A percentile compares a stretch with the other conserved stretches of the same genome.
Conservation (phyloP, 2,797 vertebrate species). For the Diceros bicornis region DNA sequence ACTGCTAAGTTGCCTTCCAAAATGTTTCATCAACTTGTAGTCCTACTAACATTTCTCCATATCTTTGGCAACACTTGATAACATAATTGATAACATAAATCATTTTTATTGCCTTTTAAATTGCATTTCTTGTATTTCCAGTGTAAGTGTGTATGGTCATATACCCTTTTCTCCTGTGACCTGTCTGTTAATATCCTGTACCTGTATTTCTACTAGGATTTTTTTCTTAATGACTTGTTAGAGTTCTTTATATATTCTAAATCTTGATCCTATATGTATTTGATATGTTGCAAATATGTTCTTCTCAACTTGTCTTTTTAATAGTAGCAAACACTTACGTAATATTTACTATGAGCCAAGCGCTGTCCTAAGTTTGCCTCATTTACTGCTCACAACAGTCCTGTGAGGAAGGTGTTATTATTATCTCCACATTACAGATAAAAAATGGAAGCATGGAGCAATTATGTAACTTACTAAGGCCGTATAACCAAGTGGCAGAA, state of each 20-base stretch:
- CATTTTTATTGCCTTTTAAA: not conserved
- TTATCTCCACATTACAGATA: not conserved
- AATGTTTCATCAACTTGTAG: not conserved
- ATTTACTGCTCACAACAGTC: not conserved
- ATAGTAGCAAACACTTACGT: not conserved
- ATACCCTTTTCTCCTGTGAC: not conserved
- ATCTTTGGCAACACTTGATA: not conserved
- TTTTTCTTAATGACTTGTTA: not conserved
- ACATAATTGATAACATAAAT: not conserved
- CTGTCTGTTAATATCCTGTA: not conserved
- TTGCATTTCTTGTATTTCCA: slow-evolving; percentile 16
- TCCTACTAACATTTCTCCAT: not conserved
- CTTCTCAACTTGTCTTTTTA: not conserved
- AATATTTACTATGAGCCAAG: not conserved
- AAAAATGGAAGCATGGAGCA: not conserved
- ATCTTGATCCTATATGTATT: not conserved
- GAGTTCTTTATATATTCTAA: not conserved
- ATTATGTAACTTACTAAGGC: too few relatives aligned
- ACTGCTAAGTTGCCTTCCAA: not conserved
- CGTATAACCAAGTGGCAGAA: not conserved
- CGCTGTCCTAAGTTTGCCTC: not conserved
- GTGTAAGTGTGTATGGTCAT: not conserved
- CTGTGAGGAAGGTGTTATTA: not conserved
- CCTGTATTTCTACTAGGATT: not conserved
- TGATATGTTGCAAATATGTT: not conserved